phyloP scores from a whole-genome alignment of 2,113 vertebrate species.

The Irena cyanogastra region DNA sequence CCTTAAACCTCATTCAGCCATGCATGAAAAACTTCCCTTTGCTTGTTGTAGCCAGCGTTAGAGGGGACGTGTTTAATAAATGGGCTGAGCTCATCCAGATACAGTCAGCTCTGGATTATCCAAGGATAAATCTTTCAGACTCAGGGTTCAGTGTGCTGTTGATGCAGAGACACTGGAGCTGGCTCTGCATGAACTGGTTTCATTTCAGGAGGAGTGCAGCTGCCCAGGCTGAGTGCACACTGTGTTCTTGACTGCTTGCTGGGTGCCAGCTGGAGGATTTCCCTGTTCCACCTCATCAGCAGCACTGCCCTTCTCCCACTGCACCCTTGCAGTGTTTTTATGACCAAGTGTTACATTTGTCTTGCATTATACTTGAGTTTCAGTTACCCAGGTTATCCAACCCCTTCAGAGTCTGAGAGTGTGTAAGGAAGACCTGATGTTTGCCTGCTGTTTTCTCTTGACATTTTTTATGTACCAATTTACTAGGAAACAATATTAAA shows the following conservation, averaged over 20 bases:
- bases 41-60: background rate
- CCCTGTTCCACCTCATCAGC: background rate
- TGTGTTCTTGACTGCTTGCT: background rate
- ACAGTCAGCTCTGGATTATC: background rate
- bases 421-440: background rate
- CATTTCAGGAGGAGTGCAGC: background rate
- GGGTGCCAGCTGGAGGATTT: background rate
- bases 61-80: background rate
- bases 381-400: background rate
- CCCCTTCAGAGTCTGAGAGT: background rate
- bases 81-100: background rate
- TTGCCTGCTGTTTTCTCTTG: constrained; percentile 1
- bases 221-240: background rate
- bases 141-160: background rate
- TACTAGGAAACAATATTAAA: background rate
- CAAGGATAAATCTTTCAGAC: background rate
- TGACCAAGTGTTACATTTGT: background rate
- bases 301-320: background rate
- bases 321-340: background rate
- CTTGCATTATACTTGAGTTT: background rate
- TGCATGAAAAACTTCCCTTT: background rate
- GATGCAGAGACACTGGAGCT: rapidly evolving
- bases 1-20: background rate
- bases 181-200: background rate
- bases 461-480: background rate